Percentiles rank a stretch among this genome's conserved stretches.
Conservation (phyloP, 2,797 vertebrate genomes). For the Brachymystax lenok region DNA sequence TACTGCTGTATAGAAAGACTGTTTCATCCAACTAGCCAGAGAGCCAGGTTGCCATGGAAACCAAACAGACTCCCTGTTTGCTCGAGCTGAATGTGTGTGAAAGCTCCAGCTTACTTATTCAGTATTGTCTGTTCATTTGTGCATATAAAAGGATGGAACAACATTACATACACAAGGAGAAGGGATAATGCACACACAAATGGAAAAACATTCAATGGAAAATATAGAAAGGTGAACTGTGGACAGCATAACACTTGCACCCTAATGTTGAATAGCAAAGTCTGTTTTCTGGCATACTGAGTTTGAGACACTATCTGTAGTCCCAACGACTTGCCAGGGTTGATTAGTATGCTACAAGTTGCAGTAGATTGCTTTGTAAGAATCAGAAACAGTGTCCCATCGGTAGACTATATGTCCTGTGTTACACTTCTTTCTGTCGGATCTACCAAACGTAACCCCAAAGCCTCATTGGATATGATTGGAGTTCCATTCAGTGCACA, state of each 20-base stretch:
- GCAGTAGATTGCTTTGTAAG: not conserved
- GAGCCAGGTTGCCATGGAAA: conserved; percentile 60
- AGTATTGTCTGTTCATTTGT: not conserved
- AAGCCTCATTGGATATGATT: conserved; percentile 1
- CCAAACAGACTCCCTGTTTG: conserved; percentile 31
- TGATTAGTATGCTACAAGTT: not conserved
- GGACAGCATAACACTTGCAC: too few relatives aligned
- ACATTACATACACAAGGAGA: too few relatives aligned
- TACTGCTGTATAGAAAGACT: conserved; percentile 27
- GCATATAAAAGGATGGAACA: too few relatives aligned
- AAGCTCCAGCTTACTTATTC: not conserved
- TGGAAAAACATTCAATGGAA: too few relatives aligned
- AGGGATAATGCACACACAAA: too few relatives aligned
- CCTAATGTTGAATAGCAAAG: not conserved
- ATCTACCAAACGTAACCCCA: not conserved
- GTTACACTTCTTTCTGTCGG: too few relatives aligned
- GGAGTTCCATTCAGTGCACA: not conserved
- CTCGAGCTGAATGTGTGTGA: not conserved
- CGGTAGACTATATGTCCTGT: not conserved
- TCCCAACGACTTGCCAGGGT: not conserved
- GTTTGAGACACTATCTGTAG: not conserved
- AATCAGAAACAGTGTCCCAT: not conserved
- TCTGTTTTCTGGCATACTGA: not conserved
- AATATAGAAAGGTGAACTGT: too few relatives aligned
- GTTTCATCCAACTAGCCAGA: conserved; percentile 38